Percentiles rank a stretch among this genome's conserved stretches.
These are phyloP conservation scores for Bostrychus sinensis DNA, from an alignment of 2,113 vertebrate genomes.

Conservation along the genomic window DNA sequence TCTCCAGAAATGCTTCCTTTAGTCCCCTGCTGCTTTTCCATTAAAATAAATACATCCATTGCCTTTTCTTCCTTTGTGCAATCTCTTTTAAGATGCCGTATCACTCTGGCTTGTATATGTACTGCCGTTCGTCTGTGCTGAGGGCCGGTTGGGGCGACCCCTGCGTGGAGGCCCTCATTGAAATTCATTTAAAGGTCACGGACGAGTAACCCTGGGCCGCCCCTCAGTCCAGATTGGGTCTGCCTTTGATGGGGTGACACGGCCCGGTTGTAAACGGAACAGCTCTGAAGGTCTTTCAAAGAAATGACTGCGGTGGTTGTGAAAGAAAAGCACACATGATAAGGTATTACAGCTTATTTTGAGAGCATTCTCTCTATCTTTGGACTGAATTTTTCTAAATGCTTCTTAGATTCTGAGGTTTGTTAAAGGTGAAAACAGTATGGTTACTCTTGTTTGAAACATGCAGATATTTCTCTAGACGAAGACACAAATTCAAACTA, in stretches of 20 bases:
- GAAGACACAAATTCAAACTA: too few relatives aligned
- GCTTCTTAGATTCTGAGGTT: too few relatives aligned
- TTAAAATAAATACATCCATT: slow-evolving; percentile 8
- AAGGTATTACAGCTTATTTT: background rate
- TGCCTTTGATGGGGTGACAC: slow-evolving; percentile 26
- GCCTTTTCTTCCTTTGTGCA: background rate
- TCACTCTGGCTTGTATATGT: slow-evolving; percentile 4
- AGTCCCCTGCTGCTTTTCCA: slow-evolving; percentile 1
- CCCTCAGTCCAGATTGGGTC: slow-evolving; percentile 17
- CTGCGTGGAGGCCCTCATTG: slow-evolving; percentile 23
- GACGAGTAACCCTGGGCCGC: slow-evolving; percentile 15
- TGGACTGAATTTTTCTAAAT: background rate
- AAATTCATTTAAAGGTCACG: slow-evolving; percentile 37
- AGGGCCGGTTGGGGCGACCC: background rate
- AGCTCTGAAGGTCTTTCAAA: slow-evolving; percentile 10
- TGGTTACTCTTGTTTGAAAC: too few relatives aligned
- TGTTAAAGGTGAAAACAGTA: too few relatives aligned
- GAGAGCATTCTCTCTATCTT: background rate
- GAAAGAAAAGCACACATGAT: background rate
- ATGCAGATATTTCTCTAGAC: too few relatives aligned
- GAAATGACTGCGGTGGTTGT: slow-evolving; percentile 9
- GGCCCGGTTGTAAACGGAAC: slow-evolving; percentile 27
- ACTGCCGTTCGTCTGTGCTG: slow-evolving; percentile 4
- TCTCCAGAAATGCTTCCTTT: background rate
- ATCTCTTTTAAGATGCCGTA: slow-evolving; percentile 21